Percentiles rank a stretch among this genome's conserved stretches.
phyloP scores from a whole-genome alignment of 1,140 invertebrate species.

The Aphaenogaster floridana region DNA sequence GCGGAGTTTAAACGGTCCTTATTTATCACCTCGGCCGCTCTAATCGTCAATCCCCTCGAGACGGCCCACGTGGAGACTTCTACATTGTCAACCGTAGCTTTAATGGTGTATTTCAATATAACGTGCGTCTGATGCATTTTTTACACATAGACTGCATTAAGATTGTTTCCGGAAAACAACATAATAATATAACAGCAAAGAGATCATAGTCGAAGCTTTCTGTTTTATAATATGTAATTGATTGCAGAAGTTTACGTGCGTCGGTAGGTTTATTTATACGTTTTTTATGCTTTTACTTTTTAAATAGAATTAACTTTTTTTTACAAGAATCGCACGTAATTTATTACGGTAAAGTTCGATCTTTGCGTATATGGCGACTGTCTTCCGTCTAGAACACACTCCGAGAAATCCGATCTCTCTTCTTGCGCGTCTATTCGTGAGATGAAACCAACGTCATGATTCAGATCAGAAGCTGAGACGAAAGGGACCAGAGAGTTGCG shows the following conservation, averaged over 20 bases:
- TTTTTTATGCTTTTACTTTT: background rate
- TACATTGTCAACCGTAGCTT: constrained; percentile 6
- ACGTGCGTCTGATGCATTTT: background rate
- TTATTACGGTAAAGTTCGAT: background rate
- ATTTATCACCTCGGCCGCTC: constrained; percentile 45
- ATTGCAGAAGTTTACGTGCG: background rate
- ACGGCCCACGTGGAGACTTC: background rate
- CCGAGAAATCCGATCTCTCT: constrained; percentile 22
- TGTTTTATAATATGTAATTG: background rate
- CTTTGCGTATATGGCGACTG: background rate
- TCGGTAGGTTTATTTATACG: background rate
- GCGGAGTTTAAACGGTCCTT: constrained; percentile 35
- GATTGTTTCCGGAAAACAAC: background rate
- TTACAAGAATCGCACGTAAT: background rate
- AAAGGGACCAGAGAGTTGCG: background rate
- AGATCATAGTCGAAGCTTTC: background rate
- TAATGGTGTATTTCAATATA: constrained; percentile 29
- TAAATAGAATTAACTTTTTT: background rate
- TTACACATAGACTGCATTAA: background rate
- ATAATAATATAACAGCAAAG: background rate
- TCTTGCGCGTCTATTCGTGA: constrained; percentile 12
- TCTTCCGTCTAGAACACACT: background rate
- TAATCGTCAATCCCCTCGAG: constrained; percentile 35
- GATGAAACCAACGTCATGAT: constrained; percentile 13
- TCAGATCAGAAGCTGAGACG: constrained; percentile 11